phyloP scores from a whole-genome alignment of 2,113 vertebrate genomes.

The Conger conger region DNA sequence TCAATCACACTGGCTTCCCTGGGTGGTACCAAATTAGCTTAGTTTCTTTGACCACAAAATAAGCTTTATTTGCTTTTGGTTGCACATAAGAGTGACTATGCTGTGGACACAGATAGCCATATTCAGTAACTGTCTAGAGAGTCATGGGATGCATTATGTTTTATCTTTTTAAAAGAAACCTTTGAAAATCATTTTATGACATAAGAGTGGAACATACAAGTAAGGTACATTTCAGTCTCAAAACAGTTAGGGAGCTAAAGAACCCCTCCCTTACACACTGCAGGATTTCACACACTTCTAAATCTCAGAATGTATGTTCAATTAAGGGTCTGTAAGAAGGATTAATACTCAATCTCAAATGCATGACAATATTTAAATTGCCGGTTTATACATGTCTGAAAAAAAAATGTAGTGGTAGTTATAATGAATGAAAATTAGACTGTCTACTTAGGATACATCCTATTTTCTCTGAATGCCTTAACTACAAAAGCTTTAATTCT shows the following conservation, averaged over 20 bases:
- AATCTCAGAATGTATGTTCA: conserved; percentile 79
- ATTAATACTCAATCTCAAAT: conserved; percentile 85
- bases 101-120: background rate
- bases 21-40: background rate
- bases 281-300: conserved; percentile 47
- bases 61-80: conserved; percentile 9
- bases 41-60: conserved; percentile 22
- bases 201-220: conserved; percentile 20
- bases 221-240: conserved; percentile 27
- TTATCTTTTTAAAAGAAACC: conserved; percentile 15
- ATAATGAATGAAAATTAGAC: conserved; percentile 87
- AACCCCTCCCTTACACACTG: background rate
- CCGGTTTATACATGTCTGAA: conserved; percentile 79
- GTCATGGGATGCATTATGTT: conserved; percentile 13
- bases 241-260: conserved; percentile 32
- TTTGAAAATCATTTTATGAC: background rate
- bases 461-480: conserved; percentile 80
- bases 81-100: conserved; percentile 8
- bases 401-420: conserved; percentile 75
- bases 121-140: background rate
- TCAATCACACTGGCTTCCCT: background rate
- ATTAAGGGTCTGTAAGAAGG: conserved; percentile 80
- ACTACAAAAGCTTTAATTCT: conserved; percentile 93
- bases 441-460: conserved; percentile 79
- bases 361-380: conserved; percentile 81